Percentiles rank a stretch among this genome's conserved stretches.
Evolutionary conservation across 1,140 invertebrate genomes (phyloP).

Genomic region (Meloidogyne exigua): DNA sequence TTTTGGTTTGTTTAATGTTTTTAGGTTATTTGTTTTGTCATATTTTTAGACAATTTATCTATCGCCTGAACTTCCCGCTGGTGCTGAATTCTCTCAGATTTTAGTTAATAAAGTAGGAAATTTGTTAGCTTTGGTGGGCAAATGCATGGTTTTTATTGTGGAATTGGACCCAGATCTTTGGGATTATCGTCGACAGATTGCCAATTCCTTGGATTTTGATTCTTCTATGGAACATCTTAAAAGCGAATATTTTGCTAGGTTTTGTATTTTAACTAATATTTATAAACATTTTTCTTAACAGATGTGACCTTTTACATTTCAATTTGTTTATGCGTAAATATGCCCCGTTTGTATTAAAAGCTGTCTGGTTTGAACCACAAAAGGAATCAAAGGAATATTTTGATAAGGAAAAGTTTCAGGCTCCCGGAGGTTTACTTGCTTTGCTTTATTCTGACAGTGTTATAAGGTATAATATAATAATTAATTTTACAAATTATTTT

Average conservation of each 20-base stretch:
- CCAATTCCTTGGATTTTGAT: neutral
- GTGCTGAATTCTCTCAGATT: conserved; percentile 25
- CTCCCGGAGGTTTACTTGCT: neutral
- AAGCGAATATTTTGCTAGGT: conserved; percentile 28
- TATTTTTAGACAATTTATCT: conserved; percentile 22
- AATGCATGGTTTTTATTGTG: conserved; percentile 29
- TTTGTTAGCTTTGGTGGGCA: conserved; percentile 21
- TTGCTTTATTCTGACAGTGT: conserved; percentile 23
- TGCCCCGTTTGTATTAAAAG: neutral
- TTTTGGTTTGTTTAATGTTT: neutral
- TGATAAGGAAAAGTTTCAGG: neutral
- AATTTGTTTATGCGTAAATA: conserved; percentile 23
- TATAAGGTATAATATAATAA: neutral
- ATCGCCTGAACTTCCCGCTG: conserved; percentile 11
- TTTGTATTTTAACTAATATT: neutral
- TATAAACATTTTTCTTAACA: neutral
- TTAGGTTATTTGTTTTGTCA: neutral
- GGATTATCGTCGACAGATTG: neutral
- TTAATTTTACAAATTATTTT: neutral
- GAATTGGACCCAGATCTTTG: conserved; percentile 29
- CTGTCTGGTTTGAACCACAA: conserved; percentile 18
- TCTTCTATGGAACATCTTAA: conserved; percentile 9
- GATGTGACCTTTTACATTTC: conserved; percentile 17
- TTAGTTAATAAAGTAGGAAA: conserved; percentile 29
- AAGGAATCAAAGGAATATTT: conserved; percentile 11